Conservation (phyloP, 2,888 invertebrate species). For the Augochlorella aurata region DNA sequence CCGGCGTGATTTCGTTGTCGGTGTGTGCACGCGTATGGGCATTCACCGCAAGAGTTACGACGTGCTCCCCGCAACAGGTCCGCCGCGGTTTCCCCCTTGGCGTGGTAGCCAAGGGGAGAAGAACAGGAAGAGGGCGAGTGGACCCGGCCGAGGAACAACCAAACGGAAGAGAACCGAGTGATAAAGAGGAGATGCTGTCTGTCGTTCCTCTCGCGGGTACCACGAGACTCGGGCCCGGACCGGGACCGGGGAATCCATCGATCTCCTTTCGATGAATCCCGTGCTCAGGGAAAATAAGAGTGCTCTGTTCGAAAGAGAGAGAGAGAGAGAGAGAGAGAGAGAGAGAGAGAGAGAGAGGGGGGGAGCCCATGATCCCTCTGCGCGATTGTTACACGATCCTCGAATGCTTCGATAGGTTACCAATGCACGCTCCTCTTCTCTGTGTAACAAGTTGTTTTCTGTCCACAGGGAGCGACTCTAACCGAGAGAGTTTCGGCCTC, state of each 20-base stretch:
- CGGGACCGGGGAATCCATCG: background rate
- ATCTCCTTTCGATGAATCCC: conserved; percentile 8
- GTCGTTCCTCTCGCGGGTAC: background rate
- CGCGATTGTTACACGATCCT: conserved; percentile 4
- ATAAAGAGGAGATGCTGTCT: conserved; percentile 34
- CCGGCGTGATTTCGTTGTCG: conserved; percentile 52
- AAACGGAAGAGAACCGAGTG: conserved; percentile 26
- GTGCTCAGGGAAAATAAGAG: conserved; percentile 3
- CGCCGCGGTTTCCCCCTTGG: conserved; percentile 68
- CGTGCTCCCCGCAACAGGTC: conserved; percentile 72
- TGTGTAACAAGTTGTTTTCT: background rate
- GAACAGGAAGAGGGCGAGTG: conserved; percentile 52
- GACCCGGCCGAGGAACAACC: conserved; percentile 26
- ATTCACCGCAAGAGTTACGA: conserved; percentile 69
- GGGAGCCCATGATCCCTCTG: background rate
- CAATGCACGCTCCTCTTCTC: background rate
- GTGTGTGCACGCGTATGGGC: conserved; percentile 51
- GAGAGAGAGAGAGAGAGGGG: background rate
- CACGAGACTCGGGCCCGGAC: background rate
- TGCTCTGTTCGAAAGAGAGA: background rate
- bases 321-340: background rate
- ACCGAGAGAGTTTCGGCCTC: background rate
- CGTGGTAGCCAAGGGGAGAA: conserved; percentile 61
- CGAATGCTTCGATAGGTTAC: background rate
- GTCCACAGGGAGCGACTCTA: background rate